Base-by-base conservation (phyloP, 2,113 vertebrate species). In the Pollachius pollachius region DNA sequence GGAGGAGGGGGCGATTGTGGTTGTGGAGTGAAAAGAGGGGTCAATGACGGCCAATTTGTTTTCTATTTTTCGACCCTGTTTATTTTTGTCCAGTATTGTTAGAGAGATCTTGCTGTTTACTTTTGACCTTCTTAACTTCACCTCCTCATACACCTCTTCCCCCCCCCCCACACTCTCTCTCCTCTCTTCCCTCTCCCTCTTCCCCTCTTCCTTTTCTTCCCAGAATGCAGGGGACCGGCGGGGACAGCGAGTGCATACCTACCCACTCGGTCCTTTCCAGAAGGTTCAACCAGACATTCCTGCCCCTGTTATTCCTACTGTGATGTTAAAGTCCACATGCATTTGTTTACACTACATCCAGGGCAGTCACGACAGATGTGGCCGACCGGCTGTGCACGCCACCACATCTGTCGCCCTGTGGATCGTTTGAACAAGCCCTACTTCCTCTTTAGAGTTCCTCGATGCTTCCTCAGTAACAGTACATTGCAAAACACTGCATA, bases 351-450 rank as follows among this genome's bases (percentile, higher is more conserved):
- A 34, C 4, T 34, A 34, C 30, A 34, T 7, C 30, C 4, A 34
- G 30, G 30, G 30, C 4, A 34, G 30, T 34, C 30, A 7, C 30
- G 30, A 34, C 30, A 34, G 30, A 34, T 34, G 30, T 34, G 30
- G 30, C 30, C 30, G 30, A 34, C 30, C 6, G 30, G 30, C 30
- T 4, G 4, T 7, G 30, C 30, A 34, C 30, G 30, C 30, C 30
- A 56, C 57, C 72, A 86, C 85, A 86, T 86, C 75, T 86, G 77
- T 78, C 79, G 72, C 56, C 70, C 67, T 23, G 82, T 77, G 75
- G 18, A 21, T 16, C 67, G 15, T 73, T 73, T 66, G 19, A 79
- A 76, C 72, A 78, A 23, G 54, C 0, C 67, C 58, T 65, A 37
- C 30, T 62, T 27, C 60, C 68, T 62, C 63, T 64, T 54, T 62